Base-by-base conservation (phyloP, 2,888 invertebrate genomes). In the Drosophila meridionalis region DNA sequence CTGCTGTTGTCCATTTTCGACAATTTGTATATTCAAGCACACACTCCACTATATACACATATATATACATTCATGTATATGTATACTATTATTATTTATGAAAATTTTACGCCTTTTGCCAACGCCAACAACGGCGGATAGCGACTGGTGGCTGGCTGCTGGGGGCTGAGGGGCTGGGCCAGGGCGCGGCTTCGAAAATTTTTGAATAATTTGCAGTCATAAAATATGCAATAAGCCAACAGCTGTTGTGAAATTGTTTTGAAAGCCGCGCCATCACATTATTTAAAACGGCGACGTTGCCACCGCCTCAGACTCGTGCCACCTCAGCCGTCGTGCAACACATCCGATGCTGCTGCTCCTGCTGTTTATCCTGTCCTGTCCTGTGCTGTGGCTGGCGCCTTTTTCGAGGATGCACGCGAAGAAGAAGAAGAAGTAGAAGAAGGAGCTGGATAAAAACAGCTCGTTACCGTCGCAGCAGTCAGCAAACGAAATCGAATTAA, bases 201-300 rank as follows among this genome's bases (percentile, higher is more conserved):
- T 93, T 92, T 93, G 92, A 93, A 93, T 93, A 93, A 93, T 93
- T 93, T 93, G 91, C 92, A 92, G 92, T 90, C 92, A 92, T 93
- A 93, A 93, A 93, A 93, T 93, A 93, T 93, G 92, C 92, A 93
- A 93, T 93, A 92, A 93, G 92, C 92, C 92, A 93, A 92, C 93
- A 93, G 92, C 92, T 93, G 93, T 92, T 93, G 92, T 90, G 88
- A 93, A 93, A 93, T 93, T 93, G 93, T 93, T 93, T 93, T 92
- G 91, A 92, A 93, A 92, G 93, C 93, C 93, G 92, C 93, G 93
- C 92, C 92, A 91, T 92, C 90, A 91, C 91, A 92, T 92, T 92
- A 92, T 92, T 92, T 92, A 91, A 92, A 90, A 73, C 70, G 76
- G 73, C 74, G 64, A 66, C 55, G 38, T 47, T 36, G 36, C 32